Evolutionary conservation across 2,888 invertebrate species (phyloP), one percentile per base, ranked within the genome.

Genomic region (Dioctria linearis): DNA sequence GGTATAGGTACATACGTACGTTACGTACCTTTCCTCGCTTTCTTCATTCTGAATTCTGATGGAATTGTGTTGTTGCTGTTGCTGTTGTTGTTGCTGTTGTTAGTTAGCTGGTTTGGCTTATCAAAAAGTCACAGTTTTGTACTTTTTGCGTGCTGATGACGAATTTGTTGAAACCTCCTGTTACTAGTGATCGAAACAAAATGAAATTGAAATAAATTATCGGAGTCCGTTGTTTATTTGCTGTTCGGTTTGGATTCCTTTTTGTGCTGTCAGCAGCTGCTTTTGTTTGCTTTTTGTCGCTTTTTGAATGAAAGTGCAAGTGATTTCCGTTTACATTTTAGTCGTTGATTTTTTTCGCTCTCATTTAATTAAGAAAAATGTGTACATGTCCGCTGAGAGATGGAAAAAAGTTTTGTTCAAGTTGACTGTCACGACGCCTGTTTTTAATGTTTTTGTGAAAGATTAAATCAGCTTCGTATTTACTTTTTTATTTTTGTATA

Each of bases 201-300:
- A 79, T 79, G 67, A 67, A 79, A 67, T 66, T 54, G 51, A 67
- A 79, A 79, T 67, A 67, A 79, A 79, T 79, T 79, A 78, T 78
- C 78, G 73, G 13, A 13, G 59, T 40, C n/a, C 40, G 73, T 9
- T 73, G 37, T 37, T 25, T 51, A 25, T 51, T 65, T 40, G 65
- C 51, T 37, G 49, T 69, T 69, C 51, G 49, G 69, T 65, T 40
- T 39, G 8, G n/a, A 39, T 11, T 3, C 11, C 65, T 40, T 65
- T 40, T 11, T 54, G 25, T 25, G 54, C 54, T 11, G 54, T 54
- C n/a, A n/a, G 54, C n/a, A 46, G 54, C 9, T 54, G 54, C 11
- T 54, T 54, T 54, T 54, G 11, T 54, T 54, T n/a, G 54, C 54
- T 11, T 54, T 46, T 46, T 46, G 67, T 39, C 67, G 13, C 46